These are phyloP conservation scores for Charaxes varanes DNA, from an alignment of 1,140 invertebrate species.

Conservation along the genomic window DNA sequence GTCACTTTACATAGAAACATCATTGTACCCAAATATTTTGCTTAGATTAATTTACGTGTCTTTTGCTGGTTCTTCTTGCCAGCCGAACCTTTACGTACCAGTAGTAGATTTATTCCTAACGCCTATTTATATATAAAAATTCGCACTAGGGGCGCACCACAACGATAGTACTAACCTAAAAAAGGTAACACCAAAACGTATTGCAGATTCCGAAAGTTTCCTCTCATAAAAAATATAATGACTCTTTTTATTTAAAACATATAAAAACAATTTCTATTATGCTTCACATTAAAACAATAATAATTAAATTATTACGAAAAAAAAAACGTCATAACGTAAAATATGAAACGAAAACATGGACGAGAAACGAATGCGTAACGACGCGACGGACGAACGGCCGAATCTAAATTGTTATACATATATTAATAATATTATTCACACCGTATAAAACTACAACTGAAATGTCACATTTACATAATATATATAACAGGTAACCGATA, in stretches of 20 bases:
- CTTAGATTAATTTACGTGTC: too few species aligned
- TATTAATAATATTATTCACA: too few species aligned
- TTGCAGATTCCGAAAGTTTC: conserved; percentile 65
- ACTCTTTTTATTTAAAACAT: conserved; percentile 56
- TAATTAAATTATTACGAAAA: conserved; percentile 64
- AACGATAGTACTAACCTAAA: conserved; percentile 4
- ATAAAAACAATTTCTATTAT: conserved; percentile 63
- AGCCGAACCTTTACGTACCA: too few species aligned
- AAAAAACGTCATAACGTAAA: conserved; percentile 68
- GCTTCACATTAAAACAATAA: conserved; percentile 55
- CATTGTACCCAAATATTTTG: too few species aligned
- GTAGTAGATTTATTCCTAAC: too few species aligned
- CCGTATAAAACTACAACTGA: conserved; percentile 52
- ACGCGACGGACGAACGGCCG: too few species aligned
- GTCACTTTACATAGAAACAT: too few species aligned
- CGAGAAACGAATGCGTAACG: conserved; percentile 64
- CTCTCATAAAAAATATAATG: conserved; percentile 51
- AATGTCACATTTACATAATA: conserved; percentile 17
- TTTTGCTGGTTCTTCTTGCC: too few species aligned
- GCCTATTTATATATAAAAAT: too few species aligned
- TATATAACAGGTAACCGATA: conserved; percentile 18
- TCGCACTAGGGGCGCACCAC: neutral
- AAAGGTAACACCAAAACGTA: conserved; percentile 38
- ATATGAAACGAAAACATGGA: conserved; percentile 71
- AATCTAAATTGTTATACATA: too few species aligned